Conservation (phyloP, 2,797 vertebrate species). For the Anniella stebbinsi region DNA sequence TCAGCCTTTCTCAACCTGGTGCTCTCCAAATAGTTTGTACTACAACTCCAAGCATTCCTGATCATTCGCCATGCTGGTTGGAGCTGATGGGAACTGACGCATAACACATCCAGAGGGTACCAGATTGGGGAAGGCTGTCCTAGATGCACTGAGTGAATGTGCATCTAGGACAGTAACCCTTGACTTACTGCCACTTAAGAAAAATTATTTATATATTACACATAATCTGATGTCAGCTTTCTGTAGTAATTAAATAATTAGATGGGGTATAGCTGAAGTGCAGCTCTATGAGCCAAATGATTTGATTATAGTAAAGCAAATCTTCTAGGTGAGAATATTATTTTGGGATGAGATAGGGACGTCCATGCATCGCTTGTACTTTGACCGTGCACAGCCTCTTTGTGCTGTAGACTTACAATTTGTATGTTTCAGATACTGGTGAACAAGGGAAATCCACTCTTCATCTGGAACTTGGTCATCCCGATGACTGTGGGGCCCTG, state of each 20-base stretch:
- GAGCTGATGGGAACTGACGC: no score
- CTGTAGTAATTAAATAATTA: background rate
- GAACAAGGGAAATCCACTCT: conserved; percentile 37
- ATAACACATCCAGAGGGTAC: no score
- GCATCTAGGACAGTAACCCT: background rate
- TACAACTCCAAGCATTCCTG: no score
- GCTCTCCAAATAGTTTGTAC: no score
- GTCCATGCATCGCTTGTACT: background rate
- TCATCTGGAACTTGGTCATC: conserved; percentile 28
- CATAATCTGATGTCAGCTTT: background rate
- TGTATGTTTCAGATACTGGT: conserved; percentile 61
- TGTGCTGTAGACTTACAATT: conserved; percentile 28
- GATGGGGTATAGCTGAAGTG: background rate
- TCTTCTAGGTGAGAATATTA: background rate
- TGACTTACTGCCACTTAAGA: background rate
- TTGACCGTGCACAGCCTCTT: background rate
- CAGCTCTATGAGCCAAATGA: background rate
- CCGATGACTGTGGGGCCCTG: background rate
- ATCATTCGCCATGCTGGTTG: no score
- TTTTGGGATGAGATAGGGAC: background rate
- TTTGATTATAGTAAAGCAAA: background rate
- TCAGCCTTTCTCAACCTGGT: no score
- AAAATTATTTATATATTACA: background rate
- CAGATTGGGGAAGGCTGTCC: no score
- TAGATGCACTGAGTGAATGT: background rate